These are phyloP conservation scores for Oryzias woworae DNA, from an alignment of 2,113 vertebrate genomes.

Conservation along the genomic window DNA sequence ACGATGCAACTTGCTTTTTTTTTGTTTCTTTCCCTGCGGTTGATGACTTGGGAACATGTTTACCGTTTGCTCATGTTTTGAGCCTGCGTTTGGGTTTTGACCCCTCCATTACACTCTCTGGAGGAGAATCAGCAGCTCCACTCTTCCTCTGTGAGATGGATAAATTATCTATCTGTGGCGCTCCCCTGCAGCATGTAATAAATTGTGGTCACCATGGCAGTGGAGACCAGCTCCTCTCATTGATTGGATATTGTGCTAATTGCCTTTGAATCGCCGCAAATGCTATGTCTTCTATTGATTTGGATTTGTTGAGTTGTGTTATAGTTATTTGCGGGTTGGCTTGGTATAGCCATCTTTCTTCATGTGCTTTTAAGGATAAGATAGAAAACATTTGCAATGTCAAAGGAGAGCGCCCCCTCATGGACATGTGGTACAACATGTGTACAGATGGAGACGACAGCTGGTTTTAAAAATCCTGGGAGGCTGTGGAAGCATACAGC, in stretches of 20 bases:
- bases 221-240: conserved; percentile 18
- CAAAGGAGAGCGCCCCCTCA: too few relatives aligned
- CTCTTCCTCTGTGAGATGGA: conserved; percentile 37
- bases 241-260: conserved; percentile 51
- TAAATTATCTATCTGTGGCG: conserved; percentile 28
- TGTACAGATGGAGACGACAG: neutral
- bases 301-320: conserved; percentile 31
- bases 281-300: conserved; percentile 38
- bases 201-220: conserved; percentile 23
- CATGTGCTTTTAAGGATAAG: conserved; percentile 5
- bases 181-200: conserved; percentile 30
- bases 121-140: conserved; percentile 23
- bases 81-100: conserved; percentile 29
- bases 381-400: too few relatives aligned
- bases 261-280: conserved; percentile 27
- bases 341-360: conserved; percentile 20
- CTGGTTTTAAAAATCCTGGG: conserved; percentile 18
- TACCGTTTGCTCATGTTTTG: neutral
- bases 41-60: too few relatives aligned
- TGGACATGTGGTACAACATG: too few relatives aligned
- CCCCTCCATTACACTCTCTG: conserved; percentile 27
- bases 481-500: conserved; percentile 18
- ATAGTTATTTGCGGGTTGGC: conserved; percentile 13
- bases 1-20: too few relatives aligned
- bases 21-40: too few relatives aligned